These are phyloP conservation scores for Archips xylosteana DNA, from an alignment of 2,888 invertebrate genomes.

Conservation along the genomic window DNA sequence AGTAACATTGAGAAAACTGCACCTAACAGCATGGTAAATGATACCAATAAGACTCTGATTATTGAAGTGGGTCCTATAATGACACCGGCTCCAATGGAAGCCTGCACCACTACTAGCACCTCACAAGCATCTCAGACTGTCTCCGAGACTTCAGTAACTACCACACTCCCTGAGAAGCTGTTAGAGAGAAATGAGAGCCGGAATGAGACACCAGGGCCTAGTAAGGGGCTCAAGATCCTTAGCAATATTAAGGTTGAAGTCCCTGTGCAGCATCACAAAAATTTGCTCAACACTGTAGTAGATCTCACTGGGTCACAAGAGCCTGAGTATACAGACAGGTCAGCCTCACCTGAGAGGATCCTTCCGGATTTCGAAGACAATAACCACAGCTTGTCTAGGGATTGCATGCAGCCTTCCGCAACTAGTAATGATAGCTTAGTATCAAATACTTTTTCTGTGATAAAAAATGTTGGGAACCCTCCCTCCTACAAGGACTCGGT, in stretches of 20 bases:
- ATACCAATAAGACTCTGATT: slow-evolving; percentile 71
- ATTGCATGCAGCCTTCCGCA: slow-evolving; percentile 61
- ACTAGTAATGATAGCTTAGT: slow-evolving; percentile 62
- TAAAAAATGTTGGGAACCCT: slow-evolving; percentile 77
- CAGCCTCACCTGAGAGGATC: slow-evolving; percentile 71
- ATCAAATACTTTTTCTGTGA: slow-evolving; percentile 75
- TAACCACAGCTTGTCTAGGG: slow-evolving; percentile 61
- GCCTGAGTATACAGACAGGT: slow-evolving; percentile 61
- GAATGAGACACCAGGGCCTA: slow-evolving; percentile 62
- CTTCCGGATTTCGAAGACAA: slow-evolving; percentile 76
- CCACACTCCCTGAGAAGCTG: slow-evolving; percentile 47
- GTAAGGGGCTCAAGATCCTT: slow-evolving; percentile 79
- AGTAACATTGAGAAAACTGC: slow-evolving; percentile 57
- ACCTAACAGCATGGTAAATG: slow-evolving; percentile 53
- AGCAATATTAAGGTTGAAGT: slow-evolving; percentile 84
- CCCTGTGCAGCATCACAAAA: slow-evolving; percentile 78
- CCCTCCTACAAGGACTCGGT: slow-evolving; percentile 64
- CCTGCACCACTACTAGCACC: slow-evolving; percentile 44
- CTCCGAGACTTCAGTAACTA: slow-evolving; percentile 41
- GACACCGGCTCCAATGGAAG: slow-evolving; percentile 48
- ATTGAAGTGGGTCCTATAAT: slow-evolving; percentile 77
- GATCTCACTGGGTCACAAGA: slow-evolving; percentile 76
- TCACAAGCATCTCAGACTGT: slow-evolving; percentile 47
- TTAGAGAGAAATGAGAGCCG: slow-evolving; percentile 56
- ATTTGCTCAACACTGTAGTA: slow-evolving; percentile 77